phyloP scores from a whole-genome alignment of 2,888 invertebrate genomes.

The Leucania comma region DNA sequence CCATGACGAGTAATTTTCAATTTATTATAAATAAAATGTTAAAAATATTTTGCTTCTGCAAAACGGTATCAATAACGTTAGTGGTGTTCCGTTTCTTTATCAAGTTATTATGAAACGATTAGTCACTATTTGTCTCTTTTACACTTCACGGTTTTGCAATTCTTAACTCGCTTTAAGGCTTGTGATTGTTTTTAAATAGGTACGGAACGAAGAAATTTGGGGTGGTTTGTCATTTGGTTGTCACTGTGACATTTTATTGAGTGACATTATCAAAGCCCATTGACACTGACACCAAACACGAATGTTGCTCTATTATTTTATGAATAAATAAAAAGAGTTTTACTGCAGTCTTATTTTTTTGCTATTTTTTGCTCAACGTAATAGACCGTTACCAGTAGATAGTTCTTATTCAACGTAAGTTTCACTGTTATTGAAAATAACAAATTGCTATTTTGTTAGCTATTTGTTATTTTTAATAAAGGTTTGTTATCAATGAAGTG shows the following conservation, averaged over 20 bases:
- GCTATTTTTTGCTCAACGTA: too few relatives aligned
- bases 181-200: fast-evolving
- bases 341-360: too few relatives aligned
- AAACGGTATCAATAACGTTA: slow-evolving; percentile 56
- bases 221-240: slow-evolving; percentile 53
- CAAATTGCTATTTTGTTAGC: too few relatives aligned
- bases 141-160: not conserved
- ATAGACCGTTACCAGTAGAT: too few relatives aligned
- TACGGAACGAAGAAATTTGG: slow-evolving; percentile 42
- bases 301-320: slow-evolving; percentile 17
- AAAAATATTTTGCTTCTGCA: slow-evolving; percentile 50
- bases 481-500: too few relatives aligned
- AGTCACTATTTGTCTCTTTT: slow-evolving; percentile 22
- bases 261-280: slow-evolving; percentile 22
- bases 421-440: too few relatives aligned
- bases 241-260: slow-evolving; percentile 37
- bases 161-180: slow-evolving; percentile 17
- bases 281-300: slow-evolving; percentile 15
- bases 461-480: too few relatives aligned
- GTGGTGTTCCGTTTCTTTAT: slow-evolving; percentile 17
- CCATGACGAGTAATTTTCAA: slow-evolving; percentile 73
- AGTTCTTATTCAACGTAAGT: too few relatives aligned
- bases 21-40: slow-evolving; percentile 49
- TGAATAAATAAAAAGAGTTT: not conserved
- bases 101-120: slow-evolving; percentile 15